These are phyloP conservation scores for Corythornis madagascariensis DNA, from an alignment of 2,113 vertebrate species.

Conservation along the genomic window DNA sequence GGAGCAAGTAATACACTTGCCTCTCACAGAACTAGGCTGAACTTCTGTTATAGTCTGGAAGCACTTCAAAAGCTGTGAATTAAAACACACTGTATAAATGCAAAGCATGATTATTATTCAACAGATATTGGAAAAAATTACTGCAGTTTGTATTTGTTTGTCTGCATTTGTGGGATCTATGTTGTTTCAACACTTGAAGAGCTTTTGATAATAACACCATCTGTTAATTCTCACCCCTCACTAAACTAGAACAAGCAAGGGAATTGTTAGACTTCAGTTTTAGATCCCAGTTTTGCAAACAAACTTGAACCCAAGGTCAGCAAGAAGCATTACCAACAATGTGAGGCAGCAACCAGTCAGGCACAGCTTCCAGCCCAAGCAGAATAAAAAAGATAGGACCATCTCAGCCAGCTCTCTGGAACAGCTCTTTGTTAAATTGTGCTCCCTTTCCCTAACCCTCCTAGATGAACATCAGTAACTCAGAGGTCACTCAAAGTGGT, in stretches of 20 bases:
- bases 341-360: not conserved
- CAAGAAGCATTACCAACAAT: not conserved
- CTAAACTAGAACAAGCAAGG: slow-evolving; percentile 33
- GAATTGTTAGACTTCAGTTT: slow-evolving; percentile 32
- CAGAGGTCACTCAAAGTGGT: not conserved
- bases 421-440: not conserved
- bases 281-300: slow-evolving; percentile 40
- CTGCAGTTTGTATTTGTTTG: slow-evolving; percentile 56
- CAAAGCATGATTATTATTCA: slow-evolving; percentile 37
- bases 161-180: slow-evolving; percentile 48
- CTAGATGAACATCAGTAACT: not conserved
- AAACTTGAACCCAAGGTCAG: not conserved
- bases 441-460: not conserved
- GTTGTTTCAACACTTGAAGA: slow-evolving; percentile 63
- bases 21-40: not conserved
- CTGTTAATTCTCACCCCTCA: slow-evolving; percentile 59
- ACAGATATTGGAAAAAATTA: slow-evolving; percentile 47
- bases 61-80: slow-evolving; percentile 29
- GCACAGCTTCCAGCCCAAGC: not conserved
- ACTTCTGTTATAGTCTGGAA: not conserved
- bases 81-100: slow-evolving; percentile 11
- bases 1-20: not conserved
- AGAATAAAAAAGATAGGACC: not conserved
- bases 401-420: not conserved
- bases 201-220: slow-evolving; percentile 71